Evolutionary conservation across 2,113 vertebrate genomes (phyloP).

Genomic region (Laticauda laticaudata): DNA sequence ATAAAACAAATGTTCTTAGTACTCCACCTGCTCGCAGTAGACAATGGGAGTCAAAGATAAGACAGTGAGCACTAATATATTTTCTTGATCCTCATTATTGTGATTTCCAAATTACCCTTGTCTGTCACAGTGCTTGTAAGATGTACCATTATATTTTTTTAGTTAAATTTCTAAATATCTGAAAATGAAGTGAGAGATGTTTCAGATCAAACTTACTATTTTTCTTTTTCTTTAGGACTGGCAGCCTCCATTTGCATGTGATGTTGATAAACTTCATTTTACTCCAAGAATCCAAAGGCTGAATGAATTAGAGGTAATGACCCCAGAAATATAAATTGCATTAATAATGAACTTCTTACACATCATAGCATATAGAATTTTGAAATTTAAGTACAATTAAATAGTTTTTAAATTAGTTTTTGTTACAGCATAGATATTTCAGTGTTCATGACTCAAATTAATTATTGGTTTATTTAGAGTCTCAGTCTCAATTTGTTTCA

Average conservation of each 20-base stretch:
- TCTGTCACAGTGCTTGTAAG: neutral
- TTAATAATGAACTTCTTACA: neutral
- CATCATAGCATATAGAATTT: neutral
- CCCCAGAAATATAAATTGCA: neutral
- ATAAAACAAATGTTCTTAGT: neutral
- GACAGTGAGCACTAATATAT: neutral
- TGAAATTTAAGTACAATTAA: neutral
- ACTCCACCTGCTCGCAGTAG: neutral
- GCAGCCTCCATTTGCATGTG: conserved; percentile 97
- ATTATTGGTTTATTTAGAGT: neutral
- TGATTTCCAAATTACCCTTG: neutral
- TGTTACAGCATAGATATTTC: neutral
- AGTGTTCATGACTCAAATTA: neutral
- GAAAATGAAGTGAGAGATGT: neutral
- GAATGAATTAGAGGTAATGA: conserved; percentile 92
- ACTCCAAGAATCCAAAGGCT: conserved; percentile 97
- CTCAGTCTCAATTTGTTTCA: neutral
- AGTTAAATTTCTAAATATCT: fast-evolving
- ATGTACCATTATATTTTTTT: neutral
- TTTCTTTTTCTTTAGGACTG: conserved; percentile 78
- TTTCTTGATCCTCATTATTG: neutral
- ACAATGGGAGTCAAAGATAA: neutral
- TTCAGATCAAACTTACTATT: neutral
- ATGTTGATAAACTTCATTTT: conserved; percentile 96
- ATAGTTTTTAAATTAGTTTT: neutral